Evolutionary conservation across 2,113 vertebrate genomes (phyloP).

Genomic region (Lepisosteus osseus): DNA sequence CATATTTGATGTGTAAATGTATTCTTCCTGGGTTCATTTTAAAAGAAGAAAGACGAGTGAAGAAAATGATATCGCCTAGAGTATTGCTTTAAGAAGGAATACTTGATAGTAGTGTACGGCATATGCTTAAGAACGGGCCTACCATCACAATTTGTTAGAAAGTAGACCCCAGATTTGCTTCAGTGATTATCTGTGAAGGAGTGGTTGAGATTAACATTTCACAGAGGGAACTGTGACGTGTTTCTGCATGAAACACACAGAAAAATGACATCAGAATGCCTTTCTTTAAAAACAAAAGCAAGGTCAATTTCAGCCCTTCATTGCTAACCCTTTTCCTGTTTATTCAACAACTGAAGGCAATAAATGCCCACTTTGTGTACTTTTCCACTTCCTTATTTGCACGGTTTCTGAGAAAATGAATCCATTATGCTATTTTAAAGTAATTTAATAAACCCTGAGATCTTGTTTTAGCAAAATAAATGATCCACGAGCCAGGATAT

Average conservation of each 20-base stretch:
- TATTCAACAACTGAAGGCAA: slow-evolving; percentile 57
- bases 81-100: too few relatives aligned
- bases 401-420: slow-evolving; percentile 51
- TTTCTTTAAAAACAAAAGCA: slow-evolving; percentile 39
- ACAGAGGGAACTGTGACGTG: too few relatives aligned
- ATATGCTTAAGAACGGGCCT: too few relatives aligned
- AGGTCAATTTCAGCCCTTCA: slow-evolving; percentile 22
- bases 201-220: too few relatives aligned
- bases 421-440: slow-evolving; percentile 59
- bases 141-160: too few relatives aligned
- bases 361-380: slow-evolving; percentile 58
- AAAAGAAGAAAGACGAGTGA: too few relatives aligned
- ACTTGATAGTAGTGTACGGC: too few relatives aligned
- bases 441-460: slow-evolving; percentile 64
- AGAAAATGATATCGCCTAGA: too few relatives aligned
- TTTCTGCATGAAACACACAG: background rate
- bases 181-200: too few relatives aligned
- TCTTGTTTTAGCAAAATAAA: slow-evolving; percentile 67
- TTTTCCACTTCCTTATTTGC: slow-evolving; percentile 55
- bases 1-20: too few relatives aligned
- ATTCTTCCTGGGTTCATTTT: too few relatives aligned
- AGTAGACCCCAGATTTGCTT: too few relatives aligned
- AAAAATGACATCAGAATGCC: slow-evolving; percentile 9
- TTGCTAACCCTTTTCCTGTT: slow-evolving; percentile 60
- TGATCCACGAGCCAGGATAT: slow-evolving; percentile 50